Conservation (phyloP, 1,140 invertebrate genomes). For the Atta colombica region DNA sequence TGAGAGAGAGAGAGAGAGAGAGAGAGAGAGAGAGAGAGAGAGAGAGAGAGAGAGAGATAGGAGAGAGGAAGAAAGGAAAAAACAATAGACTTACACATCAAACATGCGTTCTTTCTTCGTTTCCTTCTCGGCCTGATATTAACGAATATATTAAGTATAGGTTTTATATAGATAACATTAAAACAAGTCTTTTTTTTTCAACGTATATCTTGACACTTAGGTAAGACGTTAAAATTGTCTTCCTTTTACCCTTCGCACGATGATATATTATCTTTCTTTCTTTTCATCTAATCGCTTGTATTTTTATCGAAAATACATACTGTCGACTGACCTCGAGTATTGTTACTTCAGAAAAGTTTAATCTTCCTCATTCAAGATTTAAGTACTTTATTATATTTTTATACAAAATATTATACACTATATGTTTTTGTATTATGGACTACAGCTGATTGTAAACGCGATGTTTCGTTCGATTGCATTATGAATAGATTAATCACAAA, state of each 20-base stretch:
- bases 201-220: not conserved
- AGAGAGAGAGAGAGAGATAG: not conserved
- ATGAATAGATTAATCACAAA: not conserved
- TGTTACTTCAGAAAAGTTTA: not conserved
- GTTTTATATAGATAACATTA: slow-evolving; percentile 29
- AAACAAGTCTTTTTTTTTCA: not conserved
- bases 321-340: not conserved
- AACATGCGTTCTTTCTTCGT: not conserved
- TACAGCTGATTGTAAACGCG: not conserved
- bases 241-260: not conserved
- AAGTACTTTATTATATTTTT: not conserved
- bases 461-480: not conserved
- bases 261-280: not conserved
- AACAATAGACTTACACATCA: slow-evolving; percentile 6
- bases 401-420: not conserved
- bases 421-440: not conserved
- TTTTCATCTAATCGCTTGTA: not conserved
- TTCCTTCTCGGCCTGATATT: not conserved
- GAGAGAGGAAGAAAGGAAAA: not conserved
- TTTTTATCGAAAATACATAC: not conserved
- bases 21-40: not conserved
- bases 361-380: not conserved
- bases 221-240: not conserved
- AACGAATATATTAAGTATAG: slow-evolving; percentile 29
- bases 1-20: not conserved